phyloP scores from a whole-genome alignment of 2,888 invertebrate genomes.

The Andrena praecox region DNA sequence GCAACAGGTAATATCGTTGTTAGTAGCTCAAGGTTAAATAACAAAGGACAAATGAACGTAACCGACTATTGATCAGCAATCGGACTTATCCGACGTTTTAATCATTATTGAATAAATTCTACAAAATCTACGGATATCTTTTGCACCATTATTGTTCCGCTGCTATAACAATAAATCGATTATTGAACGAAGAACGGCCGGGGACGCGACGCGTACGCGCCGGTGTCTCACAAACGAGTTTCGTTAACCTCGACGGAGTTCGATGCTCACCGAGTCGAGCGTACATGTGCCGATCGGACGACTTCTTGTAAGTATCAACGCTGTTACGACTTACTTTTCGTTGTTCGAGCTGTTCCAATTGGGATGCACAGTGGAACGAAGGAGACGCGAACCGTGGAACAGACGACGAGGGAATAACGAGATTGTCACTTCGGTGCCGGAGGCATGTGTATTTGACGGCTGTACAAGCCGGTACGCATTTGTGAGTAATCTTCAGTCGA shows the following conservation, averaged over 20 bases:
- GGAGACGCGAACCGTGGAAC: constrained; percentile 25
- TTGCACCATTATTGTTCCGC: neutral
- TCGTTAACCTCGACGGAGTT: constrained; percentile 27
- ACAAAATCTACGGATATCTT: too few species aligned
- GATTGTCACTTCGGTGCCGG: constrained; percentile 21
- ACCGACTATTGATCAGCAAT: too few species aligned
- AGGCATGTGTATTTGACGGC: constrained; percentile 18
- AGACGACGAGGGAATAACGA: constrained; percentile 30
- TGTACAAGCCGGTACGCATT: constrained; percentile 8
- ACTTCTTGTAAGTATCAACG: neutral
- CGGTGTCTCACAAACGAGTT: neutral
- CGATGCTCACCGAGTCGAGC: neutral
- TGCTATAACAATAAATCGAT: neutral
- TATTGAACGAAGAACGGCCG: neutral
- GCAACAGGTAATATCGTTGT: too few species aligned
- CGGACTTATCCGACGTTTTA: too few species aligned
- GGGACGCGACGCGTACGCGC: neutral
- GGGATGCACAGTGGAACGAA: neutral
- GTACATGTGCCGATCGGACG: neutral
- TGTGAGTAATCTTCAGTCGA: constrained; percentile 75
- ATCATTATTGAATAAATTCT: too few species aligned
- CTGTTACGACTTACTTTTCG: constrained; percentile 18
- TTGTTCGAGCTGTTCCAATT: neutral
- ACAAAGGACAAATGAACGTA: too few species aligned
- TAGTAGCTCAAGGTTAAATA: too few species aligned